Evolutionary conservation across 2,888 invertebrate genomes (phyloP), one percentile per base, ranked within the genome.

Genomic region (Drosophila colorata): DNA sequence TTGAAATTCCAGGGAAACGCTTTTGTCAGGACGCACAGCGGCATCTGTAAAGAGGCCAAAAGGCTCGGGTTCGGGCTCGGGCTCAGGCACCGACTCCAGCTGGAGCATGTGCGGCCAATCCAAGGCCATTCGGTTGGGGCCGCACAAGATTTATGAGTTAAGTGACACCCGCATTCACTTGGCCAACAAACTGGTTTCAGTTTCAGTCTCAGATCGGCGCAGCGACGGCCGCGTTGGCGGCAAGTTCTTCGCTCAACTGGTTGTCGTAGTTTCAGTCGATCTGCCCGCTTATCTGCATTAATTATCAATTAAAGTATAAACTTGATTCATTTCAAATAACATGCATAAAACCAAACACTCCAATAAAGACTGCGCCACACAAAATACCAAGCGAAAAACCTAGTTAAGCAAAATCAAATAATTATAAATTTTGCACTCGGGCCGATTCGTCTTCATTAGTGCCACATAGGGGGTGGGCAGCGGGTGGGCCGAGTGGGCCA

Each of bases 111-210:
- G 76, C 46, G 48, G 28, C 28, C 9, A 23, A 25, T 58, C 73
- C 77, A 77, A 77, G 77, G 77, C 76, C 76, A 69, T 69, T 57
- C 40, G 52, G 58, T 53, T 64, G 70, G 57, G 60, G 60, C 46
- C 69, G 47, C 53, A 66, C 13, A 74, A 86, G 88, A 85, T 85
- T 85, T 86, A 88, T 88, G 85, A 74, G 78, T 70, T 61, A 69
- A 83, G 87, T 80, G 84, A 83, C 88, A 84, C 84, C 81, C 81
- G 83, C 83, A 79, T 79, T 75, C 69, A 79, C 76, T 74, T 74
- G 67, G 68, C 61, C 68, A 55, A 65, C 71, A 86, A 88, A 88
- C 85, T 70, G 75, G 85, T 85, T 85, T 78, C 43, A 33, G 48
- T 31, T 61, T 63, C 66, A 33, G 48, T 31, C 58, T 63, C 66